Evolutionary conservation across 1,140 invertebrate genomes (phyloP), one percentile per base, ranked within the genome.

Genomic region (Conus betulinus): DNA sequence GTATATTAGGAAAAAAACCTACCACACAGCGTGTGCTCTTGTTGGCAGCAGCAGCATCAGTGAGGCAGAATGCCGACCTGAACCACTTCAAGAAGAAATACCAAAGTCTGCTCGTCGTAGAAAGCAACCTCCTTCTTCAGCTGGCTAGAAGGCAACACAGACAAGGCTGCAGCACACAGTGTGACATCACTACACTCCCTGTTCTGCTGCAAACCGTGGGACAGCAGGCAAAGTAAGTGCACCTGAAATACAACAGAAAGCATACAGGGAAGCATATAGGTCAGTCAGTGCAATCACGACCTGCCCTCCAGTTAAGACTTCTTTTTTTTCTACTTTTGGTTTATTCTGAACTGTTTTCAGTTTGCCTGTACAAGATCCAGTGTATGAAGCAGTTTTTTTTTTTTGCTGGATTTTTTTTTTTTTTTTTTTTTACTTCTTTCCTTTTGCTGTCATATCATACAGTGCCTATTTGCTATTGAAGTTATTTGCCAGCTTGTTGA

Each of bases 201-300:
- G 95, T 98, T 99, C 1, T 98, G 95, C 93, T 96, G 97, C 93
- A 97, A 97, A 10, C 98, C 98, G 95, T 98, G 97, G 1, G 97
- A 96, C 13, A 99, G 93, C 95, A 98, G 97, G 94, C 97, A 97
- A 25, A 99, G 94, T 23, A 99, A 94, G 94, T 98, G 97, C 51
- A 93, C 92, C 93, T 94, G 85, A 15, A 84, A 87, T 3, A 60
- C 57, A 60, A 11, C 15, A 15, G 67, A 74, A 57, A 79, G 20
- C 27, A 17, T 60, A 27, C 13, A 39, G n/a, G 25, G 27, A 74
- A 39, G 13, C 74, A 15, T 57, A 4, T 60, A 15, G 8, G 57
- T 60, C 57, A 39, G 39, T 39, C 39, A 39, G 39, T 39, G 39
- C 39, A 39, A 39, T 39, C 0, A 39, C 0, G 39, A 39, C 39